Percentiles rank a stretch among this genome's conserved stretches.
These are phyloP conservation scores for Tachycineta bicolor DNA, from an alignment of 2,113 vertebrate species.

Conservation along the genomic window DNA sequence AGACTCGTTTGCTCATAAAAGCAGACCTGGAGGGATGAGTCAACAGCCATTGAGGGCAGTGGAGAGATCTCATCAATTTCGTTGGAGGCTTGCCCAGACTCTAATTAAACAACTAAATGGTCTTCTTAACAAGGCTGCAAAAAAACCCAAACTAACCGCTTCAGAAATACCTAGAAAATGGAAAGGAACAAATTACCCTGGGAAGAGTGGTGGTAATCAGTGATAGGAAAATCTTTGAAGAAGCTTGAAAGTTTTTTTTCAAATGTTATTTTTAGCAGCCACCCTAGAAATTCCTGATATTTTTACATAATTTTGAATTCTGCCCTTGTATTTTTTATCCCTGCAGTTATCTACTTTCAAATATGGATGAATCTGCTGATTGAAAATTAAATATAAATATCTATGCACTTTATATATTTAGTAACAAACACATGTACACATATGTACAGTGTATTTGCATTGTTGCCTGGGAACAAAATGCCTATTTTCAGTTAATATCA, in stretches of 20 bases:
- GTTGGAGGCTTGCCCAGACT: background rate
- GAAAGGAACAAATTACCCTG: background rate
- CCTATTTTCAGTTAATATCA: constrained; percentile 55
- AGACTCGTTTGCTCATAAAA: background rate
- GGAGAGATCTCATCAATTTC: background rate
- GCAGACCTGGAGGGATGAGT: background rate
- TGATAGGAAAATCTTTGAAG: background rate
- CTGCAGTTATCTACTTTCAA: constrained; percentile 52
- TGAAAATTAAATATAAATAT: constrained; percentile 64
- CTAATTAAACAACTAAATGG: constrained; percentile 17
- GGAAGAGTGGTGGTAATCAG: background rate
- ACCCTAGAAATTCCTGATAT: background rate
- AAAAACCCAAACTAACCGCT: background rate
- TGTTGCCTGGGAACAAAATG: constrained; percentile 5
- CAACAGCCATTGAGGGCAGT: background rate
- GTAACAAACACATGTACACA: constrained; percentile 13
- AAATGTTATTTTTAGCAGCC: constrained; percentile 13
- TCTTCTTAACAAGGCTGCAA: background rate
- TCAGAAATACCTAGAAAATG: constrained; percentile 14
- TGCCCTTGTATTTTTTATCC: constrained; percentile 45
- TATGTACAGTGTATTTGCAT: background rate
- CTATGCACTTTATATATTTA: constrained; percentile 37
- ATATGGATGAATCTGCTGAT: constrained; percentile 49
- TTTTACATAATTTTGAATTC: constrained; percentile 44
- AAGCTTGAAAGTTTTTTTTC: constrained; percentile 5